A percentile compares a stretch with the other conserved stretches of the same genome.
Conservation (phyloP, 2,888 invertebrate species). For the Xylocampa areola region DNA sequence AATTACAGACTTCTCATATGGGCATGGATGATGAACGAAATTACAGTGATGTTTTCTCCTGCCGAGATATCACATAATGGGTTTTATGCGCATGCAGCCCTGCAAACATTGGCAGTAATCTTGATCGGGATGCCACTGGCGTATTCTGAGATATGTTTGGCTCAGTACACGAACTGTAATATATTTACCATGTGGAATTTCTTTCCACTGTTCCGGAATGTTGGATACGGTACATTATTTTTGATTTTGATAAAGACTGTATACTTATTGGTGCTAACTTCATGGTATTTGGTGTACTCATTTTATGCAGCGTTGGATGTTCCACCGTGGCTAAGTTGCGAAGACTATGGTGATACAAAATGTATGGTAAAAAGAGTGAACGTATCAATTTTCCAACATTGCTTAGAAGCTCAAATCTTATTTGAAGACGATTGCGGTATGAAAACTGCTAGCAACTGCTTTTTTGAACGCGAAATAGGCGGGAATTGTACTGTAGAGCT, state of each 20-base stretch:
- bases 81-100: constrained; percentile 68
- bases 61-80: constrained; percentile 75
- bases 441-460: constrained; percentile 79
- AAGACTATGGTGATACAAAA: constrained; percentile 68
- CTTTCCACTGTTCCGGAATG: constrained; percentile 77
- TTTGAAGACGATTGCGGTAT: constrained; percentile 80
- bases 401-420: constrained; percentile 76
- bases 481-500: constrained; percentile 64
- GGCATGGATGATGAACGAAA: constrained; percentile 82
- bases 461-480: constrained; percentile 80
- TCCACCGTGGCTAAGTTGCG: constrained; percentile 81
- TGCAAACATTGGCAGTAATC: constrained; percentile 71
- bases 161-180: constrained; percentile 80
- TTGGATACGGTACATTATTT: constrained; percentile 75
- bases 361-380: constrained; percentile 84
- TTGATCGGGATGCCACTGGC: constrained; percentile 80
- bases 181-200: constrained; percentile 79
- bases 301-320: constrained; percentile 75
- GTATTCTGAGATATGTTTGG: constrained; percentile 82
- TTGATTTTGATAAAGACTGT: constrained; percentile 73
- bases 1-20: constrained; percentile 77
- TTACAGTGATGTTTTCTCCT: constrained; percentile 68
- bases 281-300: constrained; percentile 80
- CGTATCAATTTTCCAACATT: constrained; percentile 80
- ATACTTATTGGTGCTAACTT: constrained; percentile 70